phyloP scores from a whole-genome alignment of 2,113 vertebrate genomes.

The Dascyllus trimaculatus region DNA sequence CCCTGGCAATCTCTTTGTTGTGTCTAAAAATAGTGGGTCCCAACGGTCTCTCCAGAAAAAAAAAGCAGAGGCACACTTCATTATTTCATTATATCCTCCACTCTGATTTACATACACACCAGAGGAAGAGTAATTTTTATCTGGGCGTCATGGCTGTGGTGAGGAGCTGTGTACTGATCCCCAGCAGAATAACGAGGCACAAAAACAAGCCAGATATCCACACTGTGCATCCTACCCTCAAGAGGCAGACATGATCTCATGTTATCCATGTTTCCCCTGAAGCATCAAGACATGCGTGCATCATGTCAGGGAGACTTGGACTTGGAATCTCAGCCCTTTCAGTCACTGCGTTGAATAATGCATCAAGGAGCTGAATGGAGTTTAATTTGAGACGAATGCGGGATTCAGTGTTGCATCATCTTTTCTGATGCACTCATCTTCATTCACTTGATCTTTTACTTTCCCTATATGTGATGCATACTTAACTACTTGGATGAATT shows the following conservation, averaged over 20 bases:
- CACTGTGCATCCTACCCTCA: slow-evolving; percentile 64
- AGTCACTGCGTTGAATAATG: slow-evolving; percentile 78
- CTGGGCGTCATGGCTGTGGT: slow-evolving; percentile 49
- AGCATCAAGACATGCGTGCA: slow-evolving; percentile 73
- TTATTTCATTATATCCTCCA: slow-evolving; percentile 73
- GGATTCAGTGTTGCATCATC: slow-evolving; percentile 65
- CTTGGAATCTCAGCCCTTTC: slow-evolving; percentile 57
- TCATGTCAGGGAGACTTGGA: slow-evolving; percentile 71
- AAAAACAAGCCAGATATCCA: slow-evolving; percentile 73
- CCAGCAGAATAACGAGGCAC: slow-evolving; percentile 65
- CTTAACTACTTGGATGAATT: slow-evolving; percentile 39
- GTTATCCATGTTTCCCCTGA: slow-evolving; percentile 78
- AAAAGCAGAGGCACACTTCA: slow-evolving; percentile 60
- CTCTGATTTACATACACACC: slow-evolving; percentile 76
- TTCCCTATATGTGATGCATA: slow-evolving; percentile 39
- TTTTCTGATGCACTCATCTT: slow-evolving; percentile 27
- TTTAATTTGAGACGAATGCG: slow-evolving; percentile 70
- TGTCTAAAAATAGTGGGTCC: slow-evolving; percentile 80
- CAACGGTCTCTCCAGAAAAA: slow-evolving; percentile 57
- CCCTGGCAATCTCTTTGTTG: slow-evolving; percentile 80
- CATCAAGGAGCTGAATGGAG: slow-evolving; percentile 66
- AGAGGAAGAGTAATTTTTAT: slow-evolving; percentile 70
- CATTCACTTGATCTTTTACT: slow-evolving; percentile 52
- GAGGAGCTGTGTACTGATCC: slow-evolving; percentile 67
- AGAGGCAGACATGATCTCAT: slow-evolving; percentile 79